Base-by-base conservation (phyloP, 1,140 invertebrate genomes). In the Drosophila pandora region DNA sequence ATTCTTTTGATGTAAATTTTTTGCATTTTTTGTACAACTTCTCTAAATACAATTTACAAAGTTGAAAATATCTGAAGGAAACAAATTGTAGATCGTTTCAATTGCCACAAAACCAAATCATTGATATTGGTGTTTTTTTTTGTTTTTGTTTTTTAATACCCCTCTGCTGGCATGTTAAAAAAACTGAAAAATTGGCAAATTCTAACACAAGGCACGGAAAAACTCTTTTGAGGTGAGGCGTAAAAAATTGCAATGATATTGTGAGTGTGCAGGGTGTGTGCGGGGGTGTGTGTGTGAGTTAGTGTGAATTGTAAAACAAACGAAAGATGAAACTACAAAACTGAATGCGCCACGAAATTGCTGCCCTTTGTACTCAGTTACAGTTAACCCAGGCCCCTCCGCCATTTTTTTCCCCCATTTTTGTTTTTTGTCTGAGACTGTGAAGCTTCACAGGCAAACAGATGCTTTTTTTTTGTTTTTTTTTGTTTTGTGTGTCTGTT, bases 261-360 rank as follows among this genome's bases (percentile, higher is more conserved):
- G 32, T 28, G 25, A 5, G 8, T 10, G 34, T 4, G 34, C 30
- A 7, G 30, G 30, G 30, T 1, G 32, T 34, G 32, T 39, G 37
- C 2, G 12, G n/a, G 13, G 6, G 13, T 8, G 43, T 21, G 47
- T 45, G 34, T 60, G 58, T 64, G 37, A 37, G 43, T 25, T 8
- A 45, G 56, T 55, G 55, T 62, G 72, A 61, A 61, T 69, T 49
- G 60, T 65, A 74, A 71, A 76, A 78, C 78, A 82, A 79, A 79
- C 74, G 74, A 78, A 88, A 82, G 70, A 87, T 82, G 82, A 87
- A 81, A 87, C 74, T 81, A 58, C 74, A 82, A 21, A 47, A 47
- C 55, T 81, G 63, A 69, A 69, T 56, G 63, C 32, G 65, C 41
- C 52, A 64, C 30, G 64, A 74, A 84, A 87, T 71, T 87, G 43